Percentiles rank a stretch among this genome's conserved stretches.
phyloP scores from a whole-genome alignment of 2,797 vertebrate species.

The Acipenser ruthenus region DNA sequence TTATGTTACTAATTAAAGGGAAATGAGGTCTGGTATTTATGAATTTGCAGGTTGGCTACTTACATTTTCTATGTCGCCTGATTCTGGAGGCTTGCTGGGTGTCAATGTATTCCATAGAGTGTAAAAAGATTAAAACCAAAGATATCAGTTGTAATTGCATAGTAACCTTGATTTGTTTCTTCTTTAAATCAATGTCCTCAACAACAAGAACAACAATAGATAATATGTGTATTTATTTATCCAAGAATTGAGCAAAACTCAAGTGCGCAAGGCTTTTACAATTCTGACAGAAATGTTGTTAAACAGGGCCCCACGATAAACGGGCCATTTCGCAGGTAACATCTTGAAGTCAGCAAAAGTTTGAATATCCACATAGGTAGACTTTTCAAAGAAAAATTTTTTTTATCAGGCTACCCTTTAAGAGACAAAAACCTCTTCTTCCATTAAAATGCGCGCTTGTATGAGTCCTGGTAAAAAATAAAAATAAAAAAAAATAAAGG shows the following conservation, averaged over 20 bases:
- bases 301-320: conserved; percentile 61
- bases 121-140: conserved; percentile 92
- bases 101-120: conserved; percentile 96
- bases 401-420: conserved; percentile 18
- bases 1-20: too few relatives aligned
- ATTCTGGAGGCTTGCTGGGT: conserved; percentile 89
- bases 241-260: conserved; percentile 54
- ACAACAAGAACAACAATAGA: conserved; percentile 11
- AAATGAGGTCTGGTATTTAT: not conserved
- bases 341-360: conserved; percentile 48
- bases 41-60: conserved; percentile 49
- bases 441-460: conserved; percentile 23
- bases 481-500: conserved; percentile 7
- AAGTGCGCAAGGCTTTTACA: conserved; percentile 43
- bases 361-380: conserved; percentile 48
- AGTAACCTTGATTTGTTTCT: conserved; percentile 87
- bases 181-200: conserved; percentile 61
- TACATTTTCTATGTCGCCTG: conserved; percentile 89
- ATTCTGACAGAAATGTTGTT: conserved; percentile 39
- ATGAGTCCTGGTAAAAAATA: conserved; percentile 1
- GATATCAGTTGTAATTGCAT: conserved; percentile 99
- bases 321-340: conserved; percentile 65
- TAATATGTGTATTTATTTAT: conserved; percentile 30
- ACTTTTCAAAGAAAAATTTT: too few relatives aligned
- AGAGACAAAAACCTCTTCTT: conserved; percentile 22